Conservation (phyloP, 1,140 invertebrate genomes). For the Zophobas morio region DNA sequence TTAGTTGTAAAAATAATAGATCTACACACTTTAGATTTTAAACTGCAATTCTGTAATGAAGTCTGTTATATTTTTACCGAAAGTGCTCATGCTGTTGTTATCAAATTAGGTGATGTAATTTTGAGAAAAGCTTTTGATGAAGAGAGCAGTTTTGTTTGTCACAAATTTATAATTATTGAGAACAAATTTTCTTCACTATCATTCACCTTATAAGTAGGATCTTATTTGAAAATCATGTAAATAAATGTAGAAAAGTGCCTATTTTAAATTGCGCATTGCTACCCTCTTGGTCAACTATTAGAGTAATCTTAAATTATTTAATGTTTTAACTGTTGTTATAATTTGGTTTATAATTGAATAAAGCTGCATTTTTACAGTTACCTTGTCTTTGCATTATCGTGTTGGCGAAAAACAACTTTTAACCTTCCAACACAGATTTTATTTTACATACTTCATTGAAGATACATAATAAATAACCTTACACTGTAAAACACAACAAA, state of each 20-base stretch:
- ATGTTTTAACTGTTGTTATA: constrained; percentile 65
- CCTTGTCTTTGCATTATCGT: constrained; percentile 9
- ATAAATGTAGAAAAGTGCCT: constrained; percentile 65
- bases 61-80: constrained; percentile 73
- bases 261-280: constrained; percentile 65
- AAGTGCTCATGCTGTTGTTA: constrained; percentile 75
- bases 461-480: constrained; percentile 22
- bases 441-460: too few relatives aligned
- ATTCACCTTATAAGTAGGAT: constrained; percentile 34
- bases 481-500: constrained; percentile 62
- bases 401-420: background rate
- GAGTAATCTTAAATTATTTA: constrained; percentile 61
- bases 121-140: constrained; percentile 47
- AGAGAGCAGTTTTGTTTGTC: constrained; percentile 25
- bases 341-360: constrained; percentile 64
- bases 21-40: constrained; percentile 51
- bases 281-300: constrained; percentile 65
- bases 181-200: constrained; percentile 26
- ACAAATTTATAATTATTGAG: constrained; percentile 12
- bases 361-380: constrained; percentile 66
- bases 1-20: constrained; percentile 59
- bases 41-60: constrained; percentile 57
- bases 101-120: constrained; percentile 59
- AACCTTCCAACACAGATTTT: too few relatives aligned
- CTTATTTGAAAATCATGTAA: constrained; percentile 52